Conservation (phyloP, 1,140 invertebrate species). For the Rhagoletis pomonella region DNA sequence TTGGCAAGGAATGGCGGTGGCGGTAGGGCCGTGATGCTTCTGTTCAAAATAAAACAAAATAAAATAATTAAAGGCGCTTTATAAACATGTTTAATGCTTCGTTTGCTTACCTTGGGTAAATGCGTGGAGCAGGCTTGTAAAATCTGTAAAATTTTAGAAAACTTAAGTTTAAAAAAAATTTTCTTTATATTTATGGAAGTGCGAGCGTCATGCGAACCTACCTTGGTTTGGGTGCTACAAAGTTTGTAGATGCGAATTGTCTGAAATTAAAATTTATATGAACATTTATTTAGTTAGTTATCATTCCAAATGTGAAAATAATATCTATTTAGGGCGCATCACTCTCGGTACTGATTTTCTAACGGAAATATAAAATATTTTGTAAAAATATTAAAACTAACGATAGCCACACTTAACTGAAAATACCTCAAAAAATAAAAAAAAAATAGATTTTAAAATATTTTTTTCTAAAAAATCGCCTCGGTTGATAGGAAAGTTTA, state of each 20-base stretch:
- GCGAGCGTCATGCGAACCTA: background rate
- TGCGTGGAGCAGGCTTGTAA: background rate
- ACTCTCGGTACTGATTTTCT: no score
- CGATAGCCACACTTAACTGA: no score
- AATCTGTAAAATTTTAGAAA: constrained; percentile 23
- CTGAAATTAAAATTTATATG: background rate
- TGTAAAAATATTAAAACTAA: no score
- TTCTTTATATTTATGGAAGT: no score
- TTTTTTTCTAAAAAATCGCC: no score
- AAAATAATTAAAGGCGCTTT: background rate
- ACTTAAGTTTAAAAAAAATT: constrained; percentile 41
- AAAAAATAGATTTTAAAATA: no score
- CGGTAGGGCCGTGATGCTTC: constrained; percentile 60
- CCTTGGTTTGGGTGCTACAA: constrained; percentile 67
- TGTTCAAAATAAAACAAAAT: background rate
- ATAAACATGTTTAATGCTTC: background rate
- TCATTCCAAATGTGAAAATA: no score
- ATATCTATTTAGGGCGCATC: no score
- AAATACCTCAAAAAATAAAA: no score
- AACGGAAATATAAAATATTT: no score
- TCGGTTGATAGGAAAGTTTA: no score
- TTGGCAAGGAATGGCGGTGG: constrained; percentile 63
- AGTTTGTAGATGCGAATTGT: constrained; percentile 66
- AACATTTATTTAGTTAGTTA: background rate
- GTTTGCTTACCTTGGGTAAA: background rate